These are phyloP conservation scores for Papilio polyxenes DNA, from an alignment of 1,140 invertebrate species.

Conservation along the genomic window DNA sequence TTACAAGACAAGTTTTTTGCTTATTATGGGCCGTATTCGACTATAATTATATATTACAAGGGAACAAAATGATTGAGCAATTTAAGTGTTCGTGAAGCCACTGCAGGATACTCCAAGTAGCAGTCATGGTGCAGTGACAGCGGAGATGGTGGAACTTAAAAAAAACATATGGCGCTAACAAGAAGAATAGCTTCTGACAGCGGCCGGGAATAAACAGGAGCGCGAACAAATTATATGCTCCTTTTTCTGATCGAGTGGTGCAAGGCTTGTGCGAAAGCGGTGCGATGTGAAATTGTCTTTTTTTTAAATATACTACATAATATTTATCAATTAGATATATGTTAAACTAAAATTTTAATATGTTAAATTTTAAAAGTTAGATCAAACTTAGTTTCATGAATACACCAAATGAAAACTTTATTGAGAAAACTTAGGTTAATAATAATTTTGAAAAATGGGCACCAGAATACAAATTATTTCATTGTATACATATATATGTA, in stretches of 20 bases:
- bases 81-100: background rate
- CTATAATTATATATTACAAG: background rate
- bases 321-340: too few species aligned
- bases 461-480: background rate
- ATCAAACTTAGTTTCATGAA: too few species aligned
- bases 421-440: too few species aligned
- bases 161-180: conserved; percentile 61
- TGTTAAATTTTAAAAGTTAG: too few species aligned
- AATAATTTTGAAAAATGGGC: background rate
- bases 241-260: conserved; percentile 30
- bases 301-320: too few species aligned
- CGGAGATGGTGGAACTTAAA: conserved; percentile 54
- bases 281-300: too few species aligned
- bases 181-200: conserved; percentile 63
- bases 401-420: too few species aligned
- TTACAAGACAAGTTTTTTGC: background rate
- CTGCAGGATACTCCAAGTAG: background rate
- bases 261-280: background rate
- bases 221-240: conserved; percentile 60
- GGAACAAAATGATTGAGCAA: background rate
- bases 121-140: conserved; percentile 42
- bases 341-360: too few species aligned
- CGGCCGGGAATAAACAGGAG: conserved; percentile 62
- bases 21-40: background rate
- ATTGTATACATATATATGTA: background rate